Evolutionary conservation across 2,113 vertebrate species (phyloP).

Genomic region (Hymenochirus boettgeri): DNA sequence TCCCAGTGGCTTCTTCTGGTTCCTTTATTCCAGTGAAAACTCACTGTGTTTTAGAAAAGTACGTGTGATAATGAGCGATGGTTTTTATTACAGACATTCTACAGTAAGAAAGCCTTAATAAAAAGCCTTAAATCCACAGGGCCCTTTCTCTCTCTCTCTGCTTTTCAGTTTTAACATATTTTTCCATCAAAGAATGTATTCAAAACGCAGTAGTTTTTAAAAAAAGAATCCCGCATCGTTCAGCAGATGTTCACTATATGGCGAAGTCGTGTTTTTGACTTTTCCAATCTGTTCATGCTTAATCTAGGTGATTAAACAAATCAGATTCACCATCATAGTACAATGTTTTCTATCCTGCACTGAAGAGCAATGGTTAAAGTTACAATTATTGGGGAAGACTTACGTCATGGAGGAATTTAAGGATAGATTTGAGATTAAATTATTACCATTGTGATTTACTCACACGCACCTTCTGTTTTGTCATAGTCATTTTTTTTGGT

Average conservation of each 20-base stretch:
- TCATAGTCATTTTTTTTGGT: no score
- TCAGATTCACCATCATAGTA: no score
- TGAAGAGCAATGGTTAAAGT: no score
- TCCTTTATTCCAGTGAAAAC: constrained; percentile 30
- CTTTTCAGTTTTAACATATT: constrained; percentile 36
- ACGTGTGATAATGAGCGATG: constrained; percentile 41
- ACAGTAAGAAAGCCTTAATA: constrained; percentile 33
- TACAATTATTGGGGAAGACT: no score
- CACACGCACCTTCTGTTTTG: no score
- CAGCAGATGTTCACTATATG: constrained; percentile 34
- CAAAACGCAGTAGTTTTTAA: constrained; percentile 29
- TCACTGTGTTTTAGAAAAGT: constrained; percentile 27
- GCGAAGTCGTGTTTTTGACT: constrained; percentile 31
- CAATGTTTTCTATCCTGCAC: no score
- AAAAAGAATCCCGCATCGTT: constrained; percentile 15
- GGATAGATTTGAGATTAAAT: no score
- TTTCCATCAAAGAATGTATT: constrained; percentile 37
- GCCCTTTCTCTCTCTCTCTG: constrained; percentile 21
- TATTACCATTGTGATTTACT: no score
- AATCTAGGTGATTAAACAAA: constrained; percentile 21
- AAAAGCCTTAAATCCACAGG: constrained; percentile 29
- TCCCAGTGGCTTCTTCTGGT: constrained; percentile 16
- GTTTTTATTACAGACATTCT: constrained; percentile 36
- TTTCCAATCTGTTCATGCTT: constrained; percentile 13
- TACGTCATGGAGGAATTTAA: no score